These are phyloP conservation scores for Rhadina sibilatrix DNA, from an alignment of 2,113 vertebrate species.

Conservation along the genomic window DNA sequence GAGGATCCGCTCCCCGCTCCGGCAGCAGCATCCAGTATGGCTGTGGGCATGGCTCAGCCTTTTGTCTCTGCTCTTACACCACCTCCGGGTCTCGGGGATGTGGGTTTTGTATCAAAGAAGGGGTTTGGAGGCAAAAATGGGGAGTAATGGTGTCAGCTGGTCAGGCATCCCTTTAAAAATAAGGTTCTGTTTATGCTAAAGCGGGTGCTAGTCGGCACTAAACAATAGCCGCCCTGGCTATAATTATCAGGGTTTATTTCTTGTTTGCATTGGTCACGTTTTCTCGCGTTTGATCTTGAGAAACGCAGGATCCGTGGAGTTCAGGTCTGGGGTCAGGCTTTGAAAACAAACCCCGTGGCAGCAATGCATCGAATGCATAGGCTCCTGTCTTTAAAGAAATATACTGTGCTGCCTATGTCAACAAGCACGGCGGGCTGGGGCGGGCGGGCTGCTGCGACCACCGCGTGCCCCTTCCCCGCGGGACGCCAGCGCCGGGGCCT, in stretches of 20 bases:
- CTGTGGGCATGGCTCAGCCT: neutral
- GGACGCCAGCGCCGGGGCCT: neutral
- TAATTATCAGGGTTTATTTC: slow-evolving; percentile 62
- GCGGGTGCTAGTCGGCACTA: slow-evolving; percentile 37
- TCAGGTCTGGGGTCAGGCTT: slow-evolving; percentile 52
- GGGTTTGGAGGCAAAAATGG: neutral
- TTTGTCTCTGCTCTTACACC: neutral
- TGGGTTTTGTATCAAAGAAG: neutral
- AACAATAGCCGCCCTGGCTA: slow-evolving; percentile 59
- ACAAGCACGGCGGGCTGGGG: slow-evolving; percentile 3
- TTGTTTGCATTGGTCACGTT: slow-evolving; percentile 62
- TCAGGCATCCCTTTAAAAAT: slow-evolving; percentile 51
- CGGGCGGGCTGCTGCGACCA: slow-evolving; percentile 4
- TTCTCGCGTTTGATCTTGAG: slow-evolving; percentile 51
- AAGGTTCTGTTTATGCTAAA: slow-evolving; percentile 48
- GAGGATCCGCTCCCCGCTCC: fast-evolving
- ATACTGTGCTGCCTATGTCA: neutral
- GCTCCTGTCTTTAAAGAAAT: slow-evolving; percentile 39
- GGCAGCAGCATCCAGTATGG: fast-evolving
- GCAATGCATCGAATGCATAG: slow-evolving; percentile 37
- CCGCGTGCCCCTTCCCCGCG: neutral
- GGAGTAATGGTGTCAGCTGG: neutral
- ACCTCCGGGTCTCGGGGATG: neutral
- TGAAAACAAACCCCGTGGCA: slow-evolving; percentile 45
- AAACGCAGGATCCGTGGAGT: slow-evolving; percentile 39